A percentile compares a stretch with the other conserved stretches of the same genome.
Conservation (phyloP, 2,113 vertebrate species). For the Onychostoma macrolepis region DNA sequence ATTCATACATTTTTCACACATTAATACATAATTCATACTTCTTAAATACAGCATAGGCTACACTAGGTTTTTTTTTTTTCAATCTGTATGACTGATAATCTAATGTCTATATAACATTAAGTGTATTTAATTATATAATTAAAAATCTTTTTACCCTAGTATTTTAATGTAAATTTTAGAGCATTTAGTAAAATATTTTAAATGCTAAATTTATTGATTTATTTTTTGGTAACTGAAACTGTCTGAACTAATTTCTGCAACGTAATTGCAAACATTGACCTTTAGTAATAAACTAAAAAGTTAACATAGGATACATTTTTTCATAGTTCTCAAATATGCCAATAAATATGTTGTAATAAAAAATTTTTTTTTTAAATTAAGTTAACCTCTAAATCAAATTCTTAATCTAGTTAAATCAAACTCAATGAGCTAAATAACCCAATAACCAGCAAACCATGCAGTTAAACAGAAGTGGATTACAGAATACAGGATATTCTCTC, state of each 20-base stretch:
- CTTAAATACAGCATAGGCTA: not conserved
- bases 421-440: not conserved
- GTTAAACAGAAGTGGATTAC: not conserved
- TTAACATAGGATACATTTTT: not conserved
- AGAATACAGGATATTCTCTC: not conserved
- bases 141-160: not conserved
- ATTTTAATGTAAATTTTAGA: too few relatives aligned
- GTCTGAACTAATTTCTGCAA: too few relatives aligned
- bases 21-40: not conserved
- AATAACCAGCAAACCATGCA: not conserved
- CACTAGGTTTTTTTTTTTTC: not conserved
- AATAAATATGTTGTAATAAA: not conserved
- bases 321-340: not conserved
- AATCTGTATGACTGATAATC: not conserved
- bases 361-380: not conserved
- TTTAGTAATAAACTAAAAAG: not conserved
- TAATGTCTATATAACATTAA: not conserved
- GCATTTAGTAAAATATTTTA: too few relatives aligned
- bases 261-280: not conserved
- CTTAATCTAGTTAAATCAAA: not conserved
- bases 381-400: too few relatives aligned
- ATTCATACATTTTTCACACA: not conserved
- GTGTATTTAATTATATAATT: not conserved
- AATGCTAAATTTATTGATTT: too few relatives aligned
- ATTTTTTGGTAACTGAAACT: not conserved